These are phyloP conservation scores for Pheosia tremula DNA, from an alignment of 2,888 invertebrate genomes.

Conservation along the genomic window DNA sequence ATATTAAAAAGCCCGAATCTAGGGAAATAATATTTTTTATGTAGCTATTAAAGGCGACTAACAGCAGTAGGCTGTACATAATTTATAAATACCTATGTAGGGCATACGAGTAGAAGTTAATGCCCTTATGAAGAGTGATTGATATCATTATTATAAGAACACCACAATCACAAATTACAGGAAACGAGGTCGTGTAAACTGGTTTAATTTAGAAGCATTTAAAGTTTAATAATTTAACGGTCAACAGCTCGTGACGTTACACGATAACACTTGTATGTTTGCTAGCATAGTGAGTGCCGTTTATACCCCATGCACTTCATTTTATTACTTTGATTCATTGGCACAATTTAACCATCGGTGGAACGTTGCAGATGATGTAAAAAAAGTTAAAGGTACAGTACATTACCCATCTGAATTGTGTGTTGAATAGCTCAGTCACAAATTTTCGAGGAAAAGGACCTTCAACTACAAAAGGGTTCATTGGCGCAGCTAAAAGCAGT, in stretches of 20 bases:
- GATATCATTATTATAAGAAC: neutral
- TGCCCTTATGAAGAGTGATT: neutral
- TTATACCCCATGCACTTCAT: neutral
- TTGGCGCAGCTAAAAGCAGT: too few species aligned
- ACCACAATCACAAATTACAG: constrained; percentile 1
- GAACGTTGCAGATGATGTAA: too few species aligned
- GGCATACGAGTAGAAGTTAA: neutral
- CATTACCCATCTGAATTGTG: neutral
- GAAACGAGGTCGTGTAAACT: constrained; percentile 24
- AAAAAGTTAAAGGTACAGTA: neutral
- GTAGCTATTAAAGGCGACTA: too few species aligned
- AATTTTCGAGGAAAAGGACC: too few species aligned
- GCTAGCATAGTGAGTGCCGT: neutral
- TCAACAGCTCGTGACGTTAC: constrained; percentile 10
- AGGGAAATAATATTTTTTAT: too few species aligned
- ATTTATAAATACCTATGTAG: constrained; percentile 12
- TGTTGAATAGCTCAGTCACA: too few species aligned
- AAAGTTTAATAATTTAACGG: constrained; percentile 18
- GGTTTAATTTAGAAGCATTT: constrained; percentile 12
- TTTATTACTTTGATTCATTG: neutral
- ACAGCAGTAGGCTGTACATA: too few species aligned
- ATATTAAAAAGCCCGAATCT: too few species aligned
- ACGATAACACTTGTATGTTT: neutral
- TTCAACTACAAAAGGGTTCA: too few species aligned
- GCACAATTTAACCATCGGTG: neutral